Evolutionary conservation across 2,113 vertebrate genomes (phyloP).

Genomic region (Sceloporus tristichus): DNA sequence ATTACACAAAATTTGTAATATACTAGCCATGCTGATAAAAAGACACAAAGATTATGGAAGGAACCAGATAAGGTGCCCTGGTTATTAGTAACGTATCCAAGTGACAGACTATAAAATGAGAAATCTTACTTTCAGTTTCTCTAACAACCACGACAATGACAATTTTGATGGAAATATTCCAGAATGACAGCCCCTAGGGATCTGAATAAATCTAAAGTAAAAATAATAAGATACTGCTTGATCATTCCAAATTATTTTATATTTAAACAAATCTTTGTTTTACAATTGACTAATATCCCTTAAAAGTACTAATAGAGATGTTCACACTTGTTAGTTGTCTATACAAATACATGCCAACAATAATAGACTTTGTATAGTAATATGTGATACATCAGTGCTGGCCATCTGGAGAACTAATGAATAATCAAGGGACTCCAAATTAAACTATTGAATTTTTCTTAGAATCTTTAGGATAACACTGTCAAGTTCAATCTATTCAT

Average conservation of each 20-base stretch:
- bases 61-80: background rate
- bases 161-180: background rate
- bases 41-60: background rate
- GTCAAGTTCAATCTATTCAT: conserved; percentile 96
- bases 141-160: conserved; percentile 19
- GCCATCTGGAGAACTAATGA: conserved; percentile 92
- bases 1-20: background rate
- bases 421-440: conserved; percentile 89
- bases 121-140: conserved; percentile 13
- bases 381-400: conserved; percentile 75
- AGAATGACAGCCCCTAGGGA: background rate
- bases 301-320: conserved; percentile 64
- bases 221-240: background rate
- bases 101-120: background rate
- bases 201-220: conserved; percentile 2
- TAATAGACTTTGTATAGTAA: conserved; percentile 77
- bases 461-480: conserved; percentile 96
- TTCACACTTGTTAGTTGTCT: conserved; percentile 69
- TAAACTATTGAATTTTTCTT: conserved; percentile 83
- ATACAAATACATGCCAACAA: conserved; percentile 51
- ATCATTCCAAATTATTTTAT: background rate
- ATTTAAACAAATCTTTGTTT: conserved; percentile 59
- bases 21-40: background rate
- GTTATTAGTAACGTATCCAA: background rate
- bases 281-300: conserved; percentile 53